Evolutionary conservation across 1,140 invertebrate species (phyloP).

Genomic region (Lordiphosa clarofinis): DNA sequence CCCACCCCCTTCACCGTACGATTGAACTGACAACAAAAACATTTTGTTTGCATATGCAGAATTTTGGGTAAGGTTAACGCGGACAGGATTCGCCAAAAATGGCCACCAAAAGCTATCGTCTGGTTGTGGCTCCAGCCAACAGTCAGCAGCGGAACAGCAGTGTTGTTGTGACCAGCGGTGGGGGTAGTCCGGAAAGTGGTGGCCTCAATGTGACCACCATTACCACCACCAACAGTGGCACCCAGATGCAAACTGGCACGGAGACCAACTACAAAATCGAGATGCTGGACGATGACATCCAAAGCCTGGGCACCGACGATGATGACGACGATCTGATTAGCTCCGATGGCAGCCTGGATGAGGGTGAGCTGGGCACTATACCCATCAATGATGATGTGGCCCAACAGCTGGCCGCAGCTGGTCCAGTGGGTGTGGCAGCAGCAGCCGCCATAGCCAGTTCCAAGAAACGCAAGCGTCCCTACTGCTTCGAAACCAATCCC

Average conservation of each 20-base stretch:
- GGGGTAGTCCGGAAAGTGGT: constrained; percentile 34
- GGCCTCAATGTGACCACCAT: constrained; percentile 78
- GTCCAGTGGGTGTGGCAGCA: constrained; percentile 97
- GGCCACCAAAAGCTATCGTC: constrained; percentile 71
- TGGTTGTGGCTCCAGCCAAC: constrained; percentile 60
- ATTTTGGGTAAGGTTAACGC: not conserved
- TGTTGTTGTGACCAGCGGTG: constrained; percentile 17
- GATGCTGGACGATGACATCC: constrained; percentile 83
- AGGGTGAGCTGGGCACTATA: constrained; percentile 88
- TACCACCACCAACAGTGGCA: constrained; percentile 46
- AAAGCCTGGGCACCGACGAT: constrained; percentile 86
- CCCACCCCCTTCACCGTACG: too few species aligned
- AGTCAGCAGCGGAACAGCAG: constrained; percentile 39
- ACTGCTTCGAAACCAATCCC: constrained; percentile 98
- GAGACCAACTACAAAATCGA: constrained; percentile 80
- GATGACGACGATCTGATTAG: constrained; percentile 89
- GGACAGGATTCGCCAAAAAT: constrained; percentile 38
- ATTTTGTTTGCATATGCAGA: too few species aligned
- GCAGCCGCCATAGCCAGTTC: constrained; percentile 97
- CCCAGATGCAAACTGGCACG: constrained; percentile 40
- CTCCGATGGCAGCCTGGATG: constrained; percentile 86
- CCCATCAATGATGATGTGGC: constrained; percentile 96
- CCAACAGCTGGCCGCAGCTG: constrained; percentile 95
- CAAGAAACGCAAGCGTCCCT: constrained; percentile 96
- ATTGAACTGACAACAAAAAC: too few species aligned